phyloP scores from a whole-genome alignment of 1,140 invertebrate species.

The Orchesella cincta region DNA sequence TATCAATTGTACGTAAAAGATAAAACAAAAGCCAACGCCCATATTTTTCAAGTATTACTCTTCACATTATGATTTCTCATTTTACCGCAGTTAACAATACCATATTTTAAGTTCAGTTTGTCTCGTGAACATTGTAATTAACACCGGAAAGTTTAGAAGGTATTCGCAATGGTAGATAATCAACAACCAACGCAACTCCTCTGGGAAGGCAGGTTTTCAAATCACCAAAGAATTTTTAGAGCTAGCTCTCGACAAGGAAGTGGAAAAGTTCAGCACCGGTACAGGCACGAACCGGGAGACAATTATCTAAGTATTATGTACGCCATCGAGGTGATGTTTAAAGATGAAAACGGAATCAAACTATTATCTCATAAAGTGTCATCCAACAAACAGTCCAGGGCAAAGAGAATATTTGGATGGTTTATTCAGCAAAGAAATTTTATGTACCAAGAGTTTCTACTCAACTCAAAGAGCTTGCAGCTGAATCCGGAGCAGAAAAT shows the following conservation, averaged over 20 bases:
- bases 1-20: too few relatives aligned
- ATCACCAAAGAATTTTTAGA: slow-evolving; percentile 42
- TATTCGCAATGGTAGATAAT: too few relatives aligned
- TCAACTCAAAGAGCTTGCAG: slow-evolving; percentile 14
- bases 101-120: too few relatives aligned
- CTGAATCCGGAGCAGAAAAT: background rate
- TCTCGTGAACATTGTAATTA: too few relatives aligned
- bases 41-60: too few relatives aligned
- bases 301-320: slow-evolving; percentile 59
- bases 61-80: too few relatives aligned
- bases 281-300: slow-evolving; percentile 58
- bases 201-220: background rate
- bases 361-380: slow-evolving; percentile 37
- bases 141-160: too few relatives aligned
- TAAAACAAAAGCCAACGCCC: too few relatives aligned
- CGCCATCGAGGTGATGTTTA: slow-evolving; percentile 48
- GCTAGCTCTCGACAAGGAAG: slow-evolving; percentile 30
- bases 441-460: slow-evolving; percentile 35
- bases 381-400: slow-evolving; percentile 37
- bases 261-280: slow-evolving; percentile 53
- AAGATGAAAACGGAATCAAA: background rate
- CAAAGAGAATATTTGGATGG: slow-evolving; percentile 37
- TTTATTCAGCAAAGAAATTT: slow-evolving; percentile 42
- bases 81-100: too few relatives aligned
- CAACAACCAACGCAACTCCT: too few relatives aligned